Evolutionary conservation across 1,140 invertebrate species (phyloP).

Genomic region (Sinella curviseta): DNA sequence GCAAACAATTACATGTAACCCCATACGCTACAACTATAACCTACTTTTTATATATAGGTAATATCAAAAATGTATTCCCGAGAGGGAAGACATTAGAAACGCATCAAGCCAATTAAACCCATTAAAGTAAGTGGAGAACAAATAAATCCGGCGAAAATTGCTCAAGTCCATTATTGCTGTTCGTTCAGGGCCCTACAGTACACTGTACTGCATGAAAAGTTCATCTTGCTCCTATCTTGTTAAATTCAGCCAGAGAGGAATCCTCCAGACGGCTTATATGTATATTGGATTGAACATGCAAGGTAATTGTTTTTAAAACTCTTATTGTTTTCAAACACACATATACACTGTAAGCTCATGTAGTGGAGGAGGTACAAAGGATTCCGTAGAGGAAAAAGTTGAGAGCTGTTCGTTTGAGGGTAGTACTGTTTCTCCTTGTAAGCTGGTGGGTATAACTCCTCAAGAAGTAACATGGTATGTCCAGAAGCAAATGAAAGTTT

Average conservation of each 20-base stretch:
- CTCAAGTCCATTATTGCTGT: not conserved
- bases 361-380: too few relatives aligned
- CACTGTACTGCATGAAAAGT: too few relatives aligned
- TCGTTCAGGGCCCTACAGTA: too few relatives aligned
- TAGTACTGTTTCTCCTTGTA: too few relatives aligned
- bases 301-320: not conserved
- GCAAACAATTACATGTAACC: not conserved
- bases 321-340: too few relatives aligned
- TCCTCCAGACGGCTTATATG: too few relatives aligned
- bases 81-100: slow-evolving; percentile 14
- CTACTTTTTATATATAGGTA: not conserved
- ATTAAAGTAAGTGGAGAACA: slow-evolving; percentile 8
- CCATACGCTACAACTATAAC: not conserved
- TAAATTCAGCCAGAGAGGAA: not conserved
- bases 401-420: too few relatives aligned
- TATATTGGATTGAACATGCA: too few relatives aligned
- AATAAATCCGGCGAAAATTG: slow-evolving; percentile 14
- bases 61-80: not conserved
- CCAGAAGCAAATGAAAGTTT: not conserved
- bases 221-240: not conserved
- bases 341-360: too few relatives aligned
- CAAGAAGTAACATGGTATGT: too few relatives aligned
- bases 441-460: not conserved
- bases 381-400: too few relatives aligned
- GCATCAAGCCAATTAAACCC: slow-evolving; percentile 18